Conservation (phyloP, 2,888 invertebrate species). For the Tigriopus californicus region DNA sequence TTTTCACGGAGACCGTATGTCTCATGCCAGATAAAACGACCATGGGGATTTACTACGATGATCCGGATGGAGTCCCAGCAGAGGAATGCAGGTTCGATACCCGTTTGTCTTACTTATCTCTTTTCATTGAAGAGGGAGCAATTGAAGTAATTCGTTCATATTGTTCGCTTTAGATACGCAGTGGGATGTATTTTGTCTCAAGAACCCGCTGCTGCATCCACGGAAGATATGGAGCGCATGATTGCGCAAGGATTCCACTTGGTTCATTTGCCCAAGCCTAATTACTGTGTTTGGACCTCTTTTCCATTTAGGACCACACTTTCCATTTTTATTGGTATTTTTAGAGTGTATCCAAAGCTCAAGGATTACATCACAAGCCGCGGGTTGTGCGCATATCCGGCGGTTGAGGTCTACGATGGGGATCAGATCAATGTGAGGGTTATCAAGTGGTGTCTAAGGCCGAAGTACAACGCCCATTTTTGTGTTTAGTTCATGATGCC, state of each 20-base stretch:
- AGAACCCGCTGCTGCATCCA: conserved; percentile 19
- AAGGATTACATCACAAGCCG: conserved; percentile 24
- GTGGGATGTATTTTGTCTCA: conserved; percentile 27
- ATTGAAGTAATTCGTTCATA: not conserved
- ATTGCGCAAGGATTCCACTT: conserved; percentile 25
- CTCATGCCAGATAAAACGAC: conserved; percentile 24
- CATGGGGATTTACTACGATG: conserved; percentile 31
- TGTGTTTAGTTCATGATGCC: conserved; percentile 26
- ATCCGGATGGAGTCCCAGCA: conserved; percentile 22
- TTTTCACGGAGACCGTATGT: conserved; percentile 27
- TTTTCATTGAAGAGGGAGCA: conserved; percentile 19
- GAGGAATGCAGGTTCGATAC: conserved; percentile 17
- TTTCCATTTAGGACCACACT: conserved; percentile 28
- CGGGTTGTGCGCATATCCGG: conserved; percentile 29
- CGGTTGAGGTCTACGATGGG: conserved; percentile 28
- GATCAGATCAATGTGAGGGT: not conserved
- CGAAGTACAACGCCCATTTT: not conserved
- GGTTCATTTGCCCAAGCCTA: conserved; percentile 26
- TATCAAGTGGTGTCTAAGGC: not conserved
- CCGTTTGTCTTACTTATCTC: conserved; percentile 27
- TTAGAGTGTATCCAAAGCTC: conserved; percentile 28
- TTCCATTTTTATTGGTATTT: conserved; percentile 28
- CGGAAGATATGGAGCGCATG: conserved; percentile 21
- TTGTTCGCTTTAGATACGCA: not conserved
- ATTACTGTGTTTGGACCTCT: conserved; percentile 26